Conservation (phyloP, 2,888 invertebrate genomes). For the Caenorhabditis panamensis region DNA sequence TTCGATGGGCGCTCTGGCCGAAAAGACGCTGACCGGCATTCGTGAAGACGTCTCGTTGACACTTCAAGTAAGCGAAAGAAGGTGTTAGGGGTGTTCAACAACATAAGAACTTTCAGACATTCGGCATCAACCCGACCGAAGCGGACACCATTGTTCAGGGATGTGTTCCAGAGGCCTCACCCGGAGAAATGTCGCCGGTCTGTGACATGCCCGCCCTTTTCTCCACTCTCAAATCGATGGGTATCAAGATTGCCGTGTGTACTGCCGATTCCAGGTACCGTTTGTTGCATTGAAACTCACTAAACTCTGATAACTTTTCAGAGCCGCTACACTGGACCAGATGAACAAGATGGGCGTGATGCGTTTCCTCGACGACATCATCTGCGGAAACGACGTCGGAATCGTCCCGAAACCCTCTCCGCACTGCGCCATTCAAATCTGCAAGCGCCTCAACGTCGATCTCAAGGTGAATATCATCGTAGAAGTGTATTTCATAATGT, state of each 20-base stretch:
- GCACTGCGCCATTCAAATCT: conserved; percentile 82
- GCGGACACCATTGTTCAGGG: conserved; percentile 64
- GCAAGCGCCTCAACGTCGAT: conserved; percentile 75
- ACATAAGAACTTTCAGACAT: conserved; percentile 30
- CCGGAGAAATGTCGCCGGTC: conserved; percentile 74
- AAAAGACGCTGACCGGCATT: conserved; percentile 72
- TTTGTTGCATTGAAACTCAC: no score
- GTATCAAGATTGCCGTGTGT: conserved; percentile 82
- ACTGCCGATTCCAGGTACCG: conserved; percentile 82
- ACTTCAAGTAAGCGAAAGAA: conserved; percentile 35
- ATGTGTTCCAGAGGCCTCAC: conserved; percentile 71
- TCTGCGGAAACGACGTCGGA: conserved; percentile 83
- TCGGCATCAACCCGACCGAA: conserved; percentile 61
- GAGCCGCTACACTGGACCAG: conserved; percentile 76
- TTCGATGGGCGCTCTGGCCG: conserved; percentile 73
- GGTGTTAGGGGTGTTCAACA: background rate
- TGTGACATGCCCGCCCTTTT: conserved; percentile 82
- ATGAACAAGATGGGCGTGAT: conserved; percentile 75
- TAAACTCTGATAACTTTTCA: no score
- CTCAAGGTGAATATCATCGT: no score
- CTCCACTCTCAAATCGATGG: conserved; percentile 81
- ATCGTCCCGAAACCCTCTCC: conserved; percentile 82
- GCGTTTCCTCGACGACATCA: conserved; percentile 81
- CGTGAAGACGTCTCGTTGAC: conserved; percentile 71
- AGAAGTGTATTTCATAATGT: no score